A percentile compares a stretch with the other conserved stretches of the same genome.
Evolutionary conservation across 2,888 invertebrate genomes (phyloP).

Genomic region (Liodrosophila aerea): DNA sequence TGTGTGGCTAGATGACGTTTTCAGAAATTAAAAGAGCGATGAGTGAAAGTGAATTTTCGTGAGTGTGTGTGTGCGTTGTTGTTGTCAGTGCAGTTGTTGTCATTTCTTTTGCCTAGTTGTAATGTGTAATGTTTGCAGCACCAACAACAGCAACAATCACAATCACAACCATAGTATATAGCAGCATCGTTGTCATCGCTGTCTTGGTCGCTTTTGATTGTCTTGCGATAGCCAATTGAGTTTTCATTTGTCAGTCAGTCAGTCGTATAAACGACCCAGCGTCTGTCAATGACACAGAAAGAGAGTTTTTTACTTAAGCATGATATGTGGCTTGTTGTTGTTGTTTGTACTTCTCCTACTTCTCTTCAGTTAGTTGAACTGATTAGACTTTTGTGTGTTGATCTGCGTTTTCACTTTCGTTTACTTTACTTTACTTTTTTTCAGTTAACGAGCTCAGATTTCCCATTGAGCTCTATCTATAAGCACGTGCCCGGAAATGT

Average conservation of each 20-base stretch:
- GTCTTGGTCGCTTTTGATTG: conserved; percentile 66
- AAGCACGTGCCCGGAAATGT: conserved; percentile 49
- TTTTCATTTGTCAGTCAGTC: conserved; percentile 77
- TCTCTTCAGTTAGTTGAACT: conserved; percentile 56
- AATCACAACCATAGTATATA: conserved; percentile 26
- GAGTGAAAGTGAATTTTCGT: conserved; percentile 76
- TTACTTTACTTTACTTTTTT: no score
- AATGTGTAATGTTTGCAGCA: conserved; percentile 68
- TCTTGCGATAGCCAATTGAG: conserved; percentile 76
- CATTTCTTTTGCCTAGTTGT: conserved; percentile 69
- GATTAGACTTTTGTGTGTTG: conserved; percentile 60
- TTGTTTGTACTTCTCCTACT: conserved; percentile 40
- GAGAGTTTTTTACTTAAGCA: no score
- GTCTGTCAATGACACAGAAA: conserved; percentile 75
- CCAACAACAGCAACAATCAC: conserved; percentile 26
- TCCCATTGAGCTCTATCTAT: conserved; percentile 50
- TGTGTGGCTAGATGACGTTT: conserved; percentile 70
- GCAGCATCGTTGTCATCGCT: conserved; percentile 43
- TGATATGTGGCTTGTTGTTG: no score
- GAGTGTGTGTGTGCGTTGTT: no score
- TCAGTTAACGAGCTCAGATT: conserved; percentile 57
- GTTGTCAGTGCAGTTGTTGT: conserved; percentile 32
- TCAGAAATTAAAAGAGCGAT: conserved; percentile 70
- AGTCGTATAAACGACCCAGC: conserved; percentile 52
- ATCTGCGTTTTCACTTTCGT: conserved; percentile 60